phyloP scores from a whole-genome alignment of 2,888 invertebrate species.

The Idaea biselata region DNA sequence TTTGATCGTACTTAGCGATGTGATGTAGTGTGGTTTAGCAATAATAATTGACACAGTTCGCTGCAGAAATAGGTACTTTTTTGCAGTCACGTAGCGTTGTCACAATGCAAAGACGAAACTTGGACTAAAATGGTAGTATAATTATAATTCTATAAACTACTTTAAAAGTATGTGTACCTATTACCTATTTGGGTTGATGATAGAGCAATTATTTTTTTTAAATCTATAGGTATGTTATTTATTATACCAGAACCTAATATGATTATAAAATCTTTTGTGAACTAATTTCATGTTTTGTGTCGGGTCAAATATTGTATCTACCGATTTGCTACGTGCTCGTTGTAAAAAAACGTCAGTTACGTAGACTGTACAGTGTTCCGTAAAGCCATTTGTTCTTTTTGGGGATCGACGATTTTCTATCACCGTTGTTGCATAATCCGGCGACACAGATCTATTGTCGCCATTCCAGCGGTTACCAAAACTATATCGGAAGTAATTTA shows the following conservation, averaged over 20 bases:
- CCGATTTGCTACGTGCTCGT: constrained; percentile 3
- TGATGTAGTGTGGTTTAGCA: background rate
- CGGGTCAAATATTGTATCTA: constrained; percentile 3
- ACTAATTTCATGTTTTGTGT: background rate
- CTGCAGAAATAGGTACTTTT: background rate
- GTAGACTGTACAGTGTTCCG: constrained; percentile 25
- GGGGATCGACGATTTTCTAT: constrained; percentile 25
- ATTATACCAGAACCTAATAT: too few relatives aligned
- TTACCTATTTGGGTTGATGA: too few relatives aligned
- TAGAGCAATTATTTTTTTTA: background rate
- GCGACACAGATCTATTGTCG: constrained; percentile 29
- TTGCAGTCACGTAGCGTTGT: background rate
- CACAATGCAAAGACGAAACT: too few relatives aligned
- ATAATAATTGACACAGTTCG: background rate
- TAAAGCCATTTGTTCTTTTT: constrained; percentile 31
- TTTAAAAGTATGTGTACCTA: too few relatives aligned
- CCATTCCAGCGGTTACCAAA: constrained; percentile 22
- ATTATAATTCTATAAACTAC: too few relatives aligned
- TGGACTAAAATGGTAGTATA: too few relatives aligned
- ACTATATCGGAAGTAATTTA: constrained; percentile 43
- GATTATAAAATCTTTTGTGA: background rate
- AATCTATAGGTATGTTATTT: too few relatives aligned
- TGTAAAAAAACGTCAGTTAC: constrained; percentile 20
- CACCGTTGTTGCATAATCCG: constrained; percentile 39
- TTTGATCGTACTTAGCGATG: background rate